Base-by-base conservation (phyloP, 2,888 invertebrate genomes). In the Epirrita christyi region DNA sequence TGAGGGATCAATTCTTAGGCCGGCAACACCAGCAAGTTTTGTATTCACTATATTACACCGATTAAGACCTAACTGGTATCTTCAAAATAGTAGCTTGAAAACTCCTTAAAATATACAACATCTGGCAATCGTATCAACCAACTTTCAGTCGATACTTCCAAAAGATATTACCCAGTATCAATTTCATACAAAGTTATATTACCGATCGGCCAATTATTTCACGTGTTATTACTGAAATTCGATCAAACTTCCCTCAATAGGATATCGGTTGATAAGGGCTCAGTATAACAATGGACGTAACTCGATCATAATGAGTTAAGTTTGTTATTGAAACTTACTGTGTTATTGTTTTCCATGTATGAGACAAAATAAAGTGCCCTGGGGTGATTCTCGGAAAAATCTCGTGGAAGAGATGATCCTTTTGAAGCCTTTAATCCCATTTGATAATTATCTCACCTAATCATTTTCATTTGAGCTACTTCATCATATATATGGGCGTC, bases 201-300 rank as follows among this genome's bases (percentile, higher is more conserved):
- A 45, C 50, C 55, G 48, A 59, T 61, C 48, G 58, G 34, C 46
- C 66, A 66, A 72, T 71, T 63, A 70, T 69, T 68, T 57, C 45
- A 64, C 59, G 68, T 66, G 68, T 74, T 71, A 68, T 70, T 66
- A 64, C 67, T 61, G 70, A 70, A 72, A 75, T 76, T 76, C 78
- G 68, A 83, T 81, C 80, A 80, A 84, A 86, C 70, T 83, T 83
- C 61, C 58, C 52, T 71, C 64, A 74, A 81, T 75, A 71, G 72
- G 74, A 70, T 78, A 78, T 78, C 67, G 71, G 37, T 36, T 50
- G 50, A 55, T 51, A 59, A 59, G 55, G 51, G 40, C 55, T 51
- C 47, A 4, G 36, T 44, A 49, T 46, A 50, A 51, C 55, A 58
- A 61, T 49, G 27, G 57, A 40, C 43, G 45, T 56, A 61, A 66